phyloP scores from a whole-genome alignment of 2,888 invertebrate genomes.

The Hirtodrosophila confusa region DNA sequence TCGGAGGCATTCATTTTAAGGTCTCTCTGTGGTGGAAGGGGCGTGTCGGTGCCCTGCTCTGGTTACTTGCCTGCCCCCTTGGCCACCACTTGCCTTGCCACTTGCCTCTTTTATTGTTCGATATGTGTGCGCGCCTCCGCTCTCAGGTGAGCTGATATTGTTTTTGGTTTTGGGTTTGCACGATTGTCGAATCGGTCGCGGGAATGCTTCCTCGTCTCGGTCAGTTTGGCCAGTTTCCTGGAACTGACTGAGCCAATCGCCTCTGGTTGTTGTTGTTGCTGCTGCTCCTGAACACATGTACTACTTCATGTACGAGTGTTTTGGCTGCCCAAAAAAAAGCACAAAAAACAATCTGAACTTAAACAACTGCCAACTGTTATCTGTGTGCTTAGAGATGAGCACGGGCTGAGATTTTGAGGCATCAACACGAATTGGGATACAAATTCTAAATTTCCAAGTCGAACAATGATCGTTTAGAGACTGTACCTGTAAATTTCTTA shows the following conservation, averaged over 20 bases:
- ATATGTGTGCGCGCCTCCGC: slow-evolving; percentile 8
- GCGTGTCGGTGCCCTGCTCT: slow-evolving; percentile 57
- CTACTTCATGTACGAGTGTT: slow-evolving; percentile 26
- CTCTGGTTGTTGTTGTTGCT: slow-evolving; percentile 38
- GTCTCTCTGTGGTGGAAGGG: slow-evolving; percentile 25
- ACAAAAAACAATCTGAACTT: slow-evolving; percentile 11
- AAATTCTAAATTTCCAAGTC: too few relatives aligned
- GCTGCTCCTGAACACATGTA: slow-evolving; percentile 60
- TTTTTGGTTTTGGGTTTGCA: slow-evolving; percentile 46
- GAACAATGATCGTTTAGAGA: too few relatives aligned
- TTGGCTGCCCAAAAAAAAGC: slow-evolving; percentile 30
- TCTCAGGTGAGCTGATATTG: slow-evolving; percentile 31
- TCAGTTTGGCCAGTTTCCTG: slow-evolving; percentile 61
- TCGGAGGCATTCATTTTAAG: slow-evolving; percentile 44
- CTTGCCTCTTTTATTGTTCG: slow-evolving; percentile 19
- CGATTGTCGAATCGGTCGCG: slow-evolving; percentile 34
- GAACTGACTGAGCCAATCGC: slow-evolving; percentile 52
- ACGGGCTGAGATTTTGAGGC: too few relatives aligned
- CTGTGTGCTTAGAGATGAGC: slow-evolving; percentile 16
- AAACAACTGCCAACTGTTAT: slow-evolving; percentile 28
- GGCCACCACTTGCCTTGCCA: slow-evolving; percentile 31
- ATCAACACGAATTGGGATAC: too few relatives aligned
- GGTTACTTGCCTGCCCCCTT: slow-evolving; percentile 33
- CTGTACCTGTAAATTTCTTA: too few relatives aligned
- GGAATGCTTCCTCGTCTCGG: slow-evolving; percentile 25